Percentiles rank a stretch among this genome's conserved stretches.
Conservation (phyloP, 1,140 invertebrate genomes). For the Musca domestica region DNA sequence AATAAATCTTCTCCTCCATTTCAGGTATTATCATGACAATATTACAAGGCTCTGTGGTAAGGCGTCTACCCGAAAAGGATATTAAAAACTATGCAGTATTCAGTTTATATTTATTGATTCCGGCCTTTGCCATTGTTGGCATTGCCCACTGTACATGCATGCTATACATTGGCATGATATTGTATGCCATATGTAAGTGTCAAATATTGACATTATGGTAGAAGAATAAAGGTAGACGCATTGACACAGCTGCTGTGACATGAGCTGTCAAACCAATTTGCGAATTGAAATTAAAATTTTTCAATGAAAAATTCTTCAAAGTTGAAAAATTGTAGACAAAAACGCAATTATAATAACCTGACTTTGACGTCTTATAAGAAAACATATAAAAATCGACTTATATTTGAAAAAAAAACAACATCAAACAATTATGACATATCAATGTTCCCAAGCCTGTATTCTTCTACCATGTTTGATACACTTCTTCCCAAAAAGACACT, state of each 20-base stretch:
- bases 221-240: too few species aligned
- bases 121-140: constrained; percentile 85
- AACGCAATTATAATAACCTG: too few species aligned
- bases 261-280: too few species aligned
- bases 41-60: constrained; percentile 86
- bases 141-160: constrained; percentile 56
- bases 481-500: neutral
- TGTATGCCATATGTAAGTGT: constrained; percentile 90
- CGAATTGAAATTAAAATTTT: too few species aligned
- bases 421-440: too few species aligned
- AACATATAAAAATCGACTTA: too few species aligned
- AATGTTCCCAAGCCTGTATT: too few species aligned
- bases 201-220: neutral
- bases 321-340: too few species aligned
- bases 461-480: neutral
- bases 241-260: too few species aligned
- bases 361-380: too few species aligned
- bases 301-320: too few species aligned
- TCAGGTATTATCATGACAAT: constrained; percentile 81
- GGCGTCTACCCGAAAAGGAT: constrained; percentile 73
- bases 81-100: constrained; percentile 72
- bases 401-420: too few species aligned
- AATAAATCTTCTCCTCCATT: neutral
- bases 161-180: constrained; percentile 78
- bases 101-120: constrained; percentile 83